A percentile compares a stretch with the other conserved stretches of the same genome.
phyloP scores from a whole-genome alignment of 2,113 vertebrate genomes.

The Oncorhynchus masou region DNA sequence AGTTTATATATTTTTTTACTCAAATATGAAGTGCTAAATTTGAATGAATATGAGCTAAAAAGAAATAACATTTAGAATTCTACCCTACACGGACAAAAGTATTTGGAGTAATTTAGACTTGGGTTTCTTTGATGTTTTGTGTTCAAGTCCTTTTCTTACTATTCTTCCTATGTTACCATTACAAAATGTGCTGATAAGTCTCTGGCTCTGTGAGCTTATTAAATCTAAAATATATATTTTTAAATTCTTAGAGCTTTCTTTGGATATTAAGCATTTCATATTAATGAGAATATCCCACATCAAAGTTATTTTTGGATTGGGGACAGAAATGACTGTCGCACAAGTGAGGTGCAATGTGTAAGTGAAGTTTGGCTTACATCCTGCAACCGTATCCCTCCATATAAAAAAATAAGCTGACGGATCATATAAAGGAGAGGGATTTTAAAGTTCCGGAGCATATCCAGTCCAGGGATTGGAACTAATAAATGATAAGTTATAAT shows the following conservation, averaged over 20 bases:
- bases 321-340: background rate
- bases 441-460: slow-evolving; percentile 55
- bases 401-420: slow-evolving; percentile 61
- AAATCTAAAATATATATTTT: background rate
- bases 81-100: background rate
- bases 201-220: background rate
- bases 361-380: slow-evolving; percentile 31
- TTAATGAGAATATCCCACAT: slow-evolving; percentile 34
- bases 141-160: background rate
- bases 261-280: slow-evolving; percentile 19
- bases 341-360: background rate
- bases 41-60: background rate
- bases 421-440: slow-evolving; percentile 51
- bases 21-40: background rate
- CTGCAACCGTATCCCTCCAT: slow-evolving; percentile 7
- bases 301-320: slow-evolving; percentile 37
- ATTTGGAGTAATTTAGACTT: background rate
- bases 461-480: slow-evolving; percentile 33
- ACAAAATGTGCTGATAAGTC: slow-evolving; percentile 2
- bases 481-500: slow-evolving; percentile 50
- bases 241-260: background rate
- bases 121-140: background rate
- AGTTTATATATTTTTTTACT: no score
- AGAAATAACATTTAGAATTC: background rate
- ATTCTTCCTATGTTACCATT: background rate